phyloP scores from a whole-genome alignment of 2,113 vertebrate species.

The Tachycineta bicolor region DNA sequence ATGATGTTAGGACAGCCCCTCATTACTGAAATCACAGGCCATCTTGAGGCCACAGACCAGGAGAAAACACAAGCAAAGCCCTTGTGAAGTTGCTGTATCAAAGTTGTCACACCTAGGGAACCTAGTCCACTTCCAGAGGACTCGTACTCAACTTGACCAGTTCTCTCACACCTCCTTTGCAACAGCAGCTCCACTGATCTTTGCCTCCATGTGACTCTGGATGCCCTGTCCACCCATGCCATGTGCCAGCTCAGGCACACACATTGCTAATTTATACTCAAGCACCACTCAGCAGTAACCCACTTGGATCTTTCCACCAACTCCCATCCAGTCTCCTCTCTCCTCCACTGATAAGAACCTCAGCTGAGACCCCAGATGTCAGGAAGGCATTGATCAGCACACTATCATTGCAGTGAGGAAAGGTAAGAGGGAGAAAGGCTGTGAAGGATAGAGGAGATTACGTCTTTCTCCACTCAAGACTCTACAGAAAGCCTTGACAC shows the following conservation, averaged over 20 bases:
- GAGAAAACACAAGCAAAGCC: neutral
- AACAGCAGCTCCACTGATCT: neutral
- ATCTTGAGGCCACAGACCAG: neutral
- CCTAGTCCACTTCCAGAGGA: neutral
- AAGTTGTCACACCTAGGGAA: neutral
- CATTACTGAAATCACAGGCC: neutral
- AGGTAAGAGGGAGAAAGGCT: neutral
- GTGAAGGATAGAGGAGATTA: neutral
- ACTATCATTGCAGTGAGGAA: neutral
- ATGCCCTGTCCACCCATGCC: neutral
- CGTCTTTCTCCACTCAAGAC: neutral
- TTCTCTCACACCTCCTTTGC: neutral
- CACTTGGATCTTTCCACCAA: neutral
- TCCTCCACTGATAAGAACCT: neutral
- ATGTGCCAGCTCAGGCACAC: neutral
- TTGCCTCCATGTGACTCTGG: neutral
- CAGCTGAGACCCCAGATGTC: neutral
- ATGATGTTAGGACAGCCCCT: fast-evolving
- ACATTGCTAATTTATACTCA: neutral
- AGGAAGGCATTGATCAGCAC: neutral
- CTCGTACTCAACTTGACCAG: neutral
- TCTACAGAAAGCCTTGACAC: neutral
- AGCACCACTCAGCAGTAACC: neutral
- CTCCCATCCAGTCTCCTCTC: neutral
- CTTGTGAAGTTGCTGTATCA: neutral